phyloP scores from a whole-genome alignment of 2,888 invertebrate species.

The Lymantria monacha region DNA sequence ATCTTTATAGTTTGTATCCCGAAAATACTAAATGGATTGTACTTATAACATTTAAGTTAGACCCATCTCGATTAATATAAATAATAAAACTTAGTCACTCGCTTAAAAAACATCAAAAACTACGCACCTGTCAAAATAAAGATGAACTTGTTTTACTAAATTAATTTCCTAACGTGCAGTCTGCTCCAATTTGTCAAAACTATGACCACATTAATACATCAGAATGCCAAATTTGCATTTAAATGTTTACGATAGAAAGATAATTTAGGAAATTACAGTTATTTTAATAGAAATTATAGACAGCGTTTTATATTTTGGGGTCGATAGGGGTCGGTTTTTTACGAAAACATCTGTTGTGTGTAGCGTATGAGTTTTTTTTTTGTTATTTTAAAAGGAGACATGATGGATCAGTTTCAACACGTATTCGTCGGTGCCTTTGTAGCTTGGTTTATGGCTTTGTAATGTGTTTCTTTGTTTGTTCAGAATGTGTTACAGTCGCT shows the following conservation, averaged over 20 bases:
- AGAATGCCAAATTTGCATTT: constrained; percentile 74
- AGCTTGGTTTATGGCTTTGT: constrained; percentile 77
- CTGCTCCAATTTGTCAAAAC: constrained; percentile 66
- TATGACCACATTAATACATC: constrained; percentile 66
- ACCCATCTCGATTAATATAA: too few species aligned
- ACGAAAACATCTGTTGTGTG: constrained; percentile 79
- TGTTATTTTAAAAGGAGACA: constrained; percentile 81
- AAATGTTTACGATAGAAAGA: constrained; percentile 66
- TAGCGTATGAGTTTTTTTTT: constrained; percentile 72
- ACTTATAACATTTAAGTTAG: too few species aligned
- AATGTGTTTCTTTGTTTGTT: constrained; percentile 81
- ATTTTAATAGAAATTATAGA: constrained; percentile 72
- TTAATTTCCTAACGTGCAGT: constrained; percentile 50
- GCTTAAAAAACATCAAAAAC: neutral
- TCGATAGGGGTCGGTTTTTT: constrained; percentile 73
- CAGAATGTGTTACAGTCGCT: constrained; percentile 70
- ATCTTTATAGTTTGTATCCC: too few species aligned
- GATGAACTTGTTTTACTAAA: constrained; percentile 40
- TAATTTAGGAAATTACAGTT: constrained; percentile 72
- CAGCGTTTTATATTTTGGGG: constrained; percentile 56
- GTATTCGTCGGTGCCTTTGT: constrained; percentile 78
- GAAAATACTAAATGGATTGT: too few species aligned
- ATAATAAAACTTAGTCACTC: too few species aligned
- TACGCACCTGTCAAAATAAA: constrained; percentile 41
- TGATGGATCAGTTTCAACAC: constrained; percentile 83